phyloP scores from a whole-genome alignment of 92 coral and sea anemone species.

The Paramuricea clavata region DNA sequence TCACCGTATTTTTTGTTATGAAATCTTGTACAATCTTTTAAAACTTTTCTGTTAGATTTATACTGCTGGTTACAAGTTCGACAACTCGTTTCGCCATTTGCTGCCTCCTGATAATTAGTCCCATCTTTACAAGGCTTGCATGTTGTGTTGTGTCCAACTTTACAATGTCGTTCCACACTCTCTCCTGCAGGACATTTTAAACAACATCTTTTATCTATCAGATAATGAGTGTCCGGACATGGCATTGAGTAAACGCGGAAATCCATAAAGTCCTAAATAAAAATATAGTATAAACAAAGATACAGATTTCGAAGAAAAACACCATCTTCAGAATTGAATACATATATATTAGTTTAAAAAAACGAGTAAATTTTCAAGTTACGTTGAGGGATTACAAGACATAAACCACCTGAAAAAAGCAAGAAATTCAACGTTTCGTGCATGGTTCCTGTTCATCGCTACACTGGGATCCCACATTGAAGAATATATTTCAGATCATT shows the following conservation, averaged over 20 bases:
- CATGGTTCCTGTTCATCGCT: too few relatives aligned
- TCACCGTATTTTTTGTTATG: slow-evolving; percentile 7
- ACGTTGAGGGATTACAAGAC: too few relatives aligned
- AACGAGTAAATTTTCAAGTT: too few relatives aligned
- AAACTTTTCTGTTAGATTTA: neutral
- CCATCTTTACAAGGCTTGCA: slow-evolving; percentile 13
- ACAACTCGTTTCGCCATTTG: slow-evolving; percentile 27
- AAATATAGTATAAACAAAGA: neutral
- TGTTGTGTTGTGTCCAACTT: neutral
- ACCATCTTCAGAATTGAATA: too few relatives aligned
- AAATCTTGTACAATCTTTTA: neutral
- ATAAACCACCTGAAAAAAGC: too few relatives aligned
- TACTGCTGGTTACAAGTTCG: neutral
- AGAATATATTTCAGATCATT: too few relatives aligned
- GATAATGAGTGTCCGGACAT: slow-evolving; percentile 13
- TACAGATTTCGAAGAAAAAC: too few relatives aligned
- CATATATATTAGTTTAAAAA: too few relatives aligned
- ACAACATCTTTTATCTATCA: slow-evolving; percentile 8
- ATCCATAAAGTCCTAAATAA: slow-evolving; percentile 27
- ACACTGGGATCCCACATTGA: too few relatives aligned
- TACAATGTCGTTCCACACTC: slow-evolving; percentile 13
- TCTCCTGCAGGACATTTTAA: slow-evolving; percentile 8
- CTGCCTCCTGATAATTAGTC: slow-evolving; percentile 4
- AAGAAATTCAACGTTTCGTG: too few relatives aligned
- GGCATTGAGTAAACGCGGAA: slow-evolving; percentile 10